A percentile compares a stretch with the other conserved stretches of the same genome.
phyloP scores from a whole-genome alignment of 2,113 vertebrate genomes.

The Plectropomus leopardus region DNA sequence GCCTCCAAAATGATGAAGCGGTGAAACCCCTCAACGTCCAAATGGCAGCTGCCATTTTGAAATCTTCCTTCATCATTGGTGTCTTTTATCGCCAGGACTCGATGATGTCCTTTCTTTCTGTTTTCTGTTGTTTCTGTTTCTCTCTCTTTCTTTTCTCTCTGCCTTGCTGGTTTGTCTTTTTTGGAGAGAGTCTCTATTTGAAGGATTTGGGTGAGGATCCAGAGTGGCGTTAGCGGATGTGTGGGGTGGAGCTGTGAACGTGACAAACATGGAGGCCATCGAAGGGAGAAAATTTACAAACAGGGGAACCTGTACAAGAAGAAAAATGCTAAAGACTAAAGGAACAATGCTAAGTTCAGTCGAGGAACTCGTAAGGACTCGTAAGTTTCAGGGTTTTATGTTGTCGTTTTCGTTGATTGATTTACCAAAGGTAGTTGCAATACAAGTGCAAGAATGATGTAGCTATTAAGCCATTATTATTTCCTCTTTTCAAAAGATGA shows the following conservation, averaged over 20 bases:
- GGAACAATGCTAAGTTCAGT: conserved; percentile 66
- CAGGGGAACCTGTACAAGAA: conserved; percentile 40
- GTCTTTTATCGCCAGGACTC: conserved; percentile 65
- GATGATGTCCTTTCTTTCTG: conserved; percentile 51
- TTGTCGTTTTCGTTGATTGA: conserved; percentile 76
- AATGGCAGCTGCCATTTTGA: conserved; percentile 47
- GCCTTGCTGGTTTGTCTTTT: conserved; percentile 70
- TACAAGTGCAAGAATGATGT: conserved; percentile 79
- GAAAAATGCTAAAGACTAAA: conserved; percentile 45
- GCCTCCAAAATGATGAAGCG: conserved; percentile 96
- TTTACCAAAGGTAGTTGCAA: conserved; percentile 85
- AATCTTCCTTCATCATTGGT: conserved; percentile 57
- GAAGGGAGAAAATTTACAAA: conserved; percentile 48
- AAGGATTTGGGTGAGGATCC: conserved; percentile 85
- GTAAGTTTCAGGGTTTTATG: conserved; percentile 79
- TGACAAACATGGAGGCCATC: conserved; percentile 79
- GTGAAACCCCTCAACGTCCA: conserved; percentile 80
- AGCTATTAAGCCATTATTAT: conserved; percentile 81
- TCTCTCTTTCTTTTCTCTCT: conserved; percentile 60
- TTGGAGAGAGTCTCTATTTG: conserved; percentile 44
- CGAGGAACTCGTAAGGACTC: conserved; percentile 67
- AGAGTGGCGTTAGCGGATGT: conserved; percentile 88
- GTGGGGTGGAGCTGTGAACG: conserved; percentile 81
- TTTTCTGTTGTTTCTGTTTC: conserved; percentile 60
- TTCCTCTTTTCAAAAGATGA: conserved; percentile 78